Percentiles rank a stretch among this genome's conserved stretches.
Evolutionary conservation across 2,113 vertebrate genomes (phyloP).

Genomic region (Dipodomys stephensi): DNA sequence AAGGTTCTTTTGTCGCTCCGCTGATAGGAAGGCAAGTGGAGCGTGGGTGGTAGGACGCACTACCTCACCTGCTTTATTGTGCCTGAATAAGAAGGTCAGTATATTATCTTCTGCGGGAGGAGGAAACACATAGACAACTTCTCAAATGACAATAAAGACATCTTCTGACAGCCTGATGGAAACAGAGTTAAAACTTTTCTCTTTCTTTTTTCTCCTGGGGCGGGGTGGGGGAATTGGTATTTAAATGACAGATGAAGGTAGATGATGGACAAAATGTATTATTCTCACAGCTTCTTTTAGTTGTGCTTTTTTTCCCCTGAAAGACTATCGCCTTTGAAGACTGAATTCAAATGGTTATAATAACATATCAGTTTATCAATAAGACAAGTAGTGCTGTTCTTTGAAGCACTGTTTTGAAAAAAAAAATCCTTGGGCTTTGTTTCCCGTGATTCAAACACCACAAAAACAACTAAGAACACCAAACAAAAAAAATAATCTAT

Average conservation of each 20-base stretch:
- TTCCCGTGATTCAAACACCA: slow-evolving; percentile 68
- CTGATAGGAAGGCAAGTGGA: slow-evolving; percentile 81
- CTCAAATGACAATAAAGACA: slow-evolving; percentile 83
- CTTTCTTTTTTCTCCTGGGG: slow-evolving; percentile 76
- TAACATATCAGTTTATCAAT: slow-evolving; percentile 87
- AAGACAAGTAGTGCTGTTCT: slow-evolving; percentile 83
- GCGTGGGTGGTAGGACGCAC: slow-evolving; percentile 87
- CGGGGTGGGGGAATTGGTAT: slow-evolving; percentile 77
- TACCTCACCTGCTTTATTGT: slow-evolving; percentile 85
- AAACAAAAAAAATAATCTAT: background rate
- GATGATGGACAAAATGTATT: slow-evolving; percentile 87
- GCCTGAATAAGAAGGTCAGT: slow-evolving; percentile 85
- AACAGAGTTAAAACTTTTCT: slow-evolving; percentile 85
- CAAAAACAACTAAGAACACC: slow-evolving; percentile 58
- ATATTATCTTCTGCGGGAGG: slow-evolving; percentile 86
- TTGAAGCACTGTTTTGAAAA: slow-evolving; percentile 80
- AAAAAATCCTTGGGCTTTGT: slow-evolving; percentile 75
- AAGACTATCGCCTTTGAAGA: slow-evolving; percentile 82
- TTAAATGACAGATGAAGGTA: slow-evolving; percentile 89
- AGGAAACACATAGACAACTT: slow-evolving; percentile 84
- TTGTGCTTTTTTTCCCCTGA: slow-evolving; percentile 50
- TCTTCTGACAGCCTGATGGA: slow-evolving; percentile 87
- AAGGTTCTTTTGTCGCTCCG: slow-evolving; percentile 83
- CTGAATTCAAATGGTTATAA: slow-evolving; percentile 88
- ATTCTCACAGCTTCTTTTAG: slow-evolving; percentile 83